Evolutionary conservation across 2,888 invertebrate species (phyloP), one percentile per base, ranked within the genome.

Genomic region (Eustalomyia histrio): DNA sequence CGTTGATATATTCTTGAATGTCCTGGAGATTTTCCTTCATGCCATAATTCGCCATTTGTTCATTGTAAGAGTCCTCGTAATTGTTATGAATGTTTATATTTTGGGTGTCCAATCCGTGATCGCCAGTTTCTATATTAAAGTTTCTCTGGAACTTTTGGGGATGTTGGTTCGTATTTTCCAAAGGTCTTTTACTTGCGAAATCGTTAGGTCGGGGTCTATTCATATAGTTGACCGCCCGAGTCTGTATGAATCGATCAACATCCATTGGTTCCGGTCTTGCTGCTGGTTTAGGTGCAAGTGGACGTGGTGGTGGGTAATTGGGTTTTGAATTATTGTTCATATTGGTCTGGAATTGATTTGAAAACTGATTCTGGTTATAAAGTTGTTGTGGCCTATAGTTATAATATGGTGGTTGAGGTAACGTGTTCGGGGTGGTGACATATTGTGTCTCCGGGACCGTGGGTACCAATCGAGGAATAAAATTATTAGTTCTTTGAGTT

Each of bases 281-380:
- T 35, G 35, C 17, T 50, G 65, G 72, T 43, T 72, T 72, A n/a
- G 47, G 53, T n/a, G n/a, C 14, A 43, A 64, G 29, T 47, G 71
- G 65, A 35, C 63, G 39, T 50, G 63, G 47, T 17, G 64, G 63
- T 1, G 58, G 18, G 33, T 63, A 12, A 58, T 50, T 50, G 8
- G 8, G 35, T 35, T 8, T 35, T 8, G 5, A 3, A 18, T 17
- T 33, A 39, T 35, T 21, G 21, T 21, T 21, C 21, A 4, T 21
- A 21, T 21, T 21, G 21, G 21, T 21, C 4, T 21, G n/a, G n/a
- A n/a, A n/a, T n/a, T n/a, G n/a, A n/a, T n/a, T n/a, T n/a, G 21
- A 4, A 4, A 21, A 21, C 4, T 21, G 21, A 3, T 4, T 21
- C 21, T 21, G 21, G 4, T 3, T 21, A 21, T 21, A 4, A 2